Conservation (phyloP, 2,888 invertebrate genomes). For the Embidobia sp. region DNA sequence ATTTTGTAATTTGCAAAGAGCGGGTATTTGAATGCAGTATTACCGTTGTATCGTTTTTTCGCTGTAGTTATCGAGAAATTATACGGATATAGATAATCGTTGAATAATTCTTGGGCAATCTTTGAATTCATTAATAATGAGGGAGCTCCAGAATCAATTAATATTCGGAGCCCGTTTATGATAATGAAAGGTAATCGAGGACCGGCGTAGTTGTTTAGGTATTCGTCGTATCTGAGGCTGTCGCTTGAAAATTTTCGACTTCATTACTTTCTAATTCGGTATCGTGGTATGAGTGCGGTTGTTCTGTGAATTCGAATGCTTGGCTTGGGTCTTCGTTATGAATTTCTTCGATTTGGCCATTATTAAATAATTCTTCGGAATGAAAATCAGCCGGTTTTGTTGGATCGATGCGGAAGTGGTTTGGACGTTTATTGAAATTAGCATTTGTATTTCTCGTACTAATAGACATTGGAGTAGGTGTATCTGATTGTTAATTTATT, state of each 20-base stretch:
- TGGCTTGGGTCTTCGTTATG: too few species aligned
- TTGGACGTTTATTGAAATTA: background rate
- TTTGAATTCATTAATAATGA: slow-evolving; percentile 4
- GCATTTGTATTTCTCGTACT: background rate
- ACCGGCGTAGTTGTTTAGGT: slow-evolving; percentile 10
- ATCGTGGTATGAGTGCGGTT: too few species aligned
- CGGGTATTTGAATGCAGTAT: slow-evolving; percentile 3
- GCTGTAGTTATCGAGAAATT: background rate
- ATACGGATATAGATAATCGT: background rate
- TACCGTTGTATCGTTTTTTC: background rate
- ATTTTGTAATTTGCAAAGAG: background rate
- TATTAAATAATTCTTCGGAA: slow-evolving; percentile 9
- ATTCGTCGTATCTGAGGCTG: background rate
- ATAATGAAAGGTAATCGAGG: slow-evolving; percentile 11
- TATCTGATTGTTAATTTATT: slow-evolving; percentile 9
- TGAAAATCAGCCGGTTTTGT: background rate
- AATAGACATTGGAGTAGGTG: slow-evolving; percentile 13
- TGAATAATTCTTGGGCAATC: background rate
- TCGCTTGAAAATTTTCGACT: slow-evolving; percentile 1
- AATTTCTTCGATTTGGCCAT: background rate
- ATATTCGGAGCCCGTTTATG: slow-evolving; percentile 1
- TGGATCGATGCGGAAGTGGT: background rate
- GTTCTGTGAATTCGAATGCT: too few species aligned
- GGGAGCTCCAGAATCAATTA: slow-evolving; percentile 13
- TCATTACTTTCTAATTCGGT: background rate